Percentiles rank a stretch among this genome's conserved stretches.
Evolutionary conservation across 2,797 vertebrate genomes (phyloP).

Genomic region (Balearica regulorum): DNA sequence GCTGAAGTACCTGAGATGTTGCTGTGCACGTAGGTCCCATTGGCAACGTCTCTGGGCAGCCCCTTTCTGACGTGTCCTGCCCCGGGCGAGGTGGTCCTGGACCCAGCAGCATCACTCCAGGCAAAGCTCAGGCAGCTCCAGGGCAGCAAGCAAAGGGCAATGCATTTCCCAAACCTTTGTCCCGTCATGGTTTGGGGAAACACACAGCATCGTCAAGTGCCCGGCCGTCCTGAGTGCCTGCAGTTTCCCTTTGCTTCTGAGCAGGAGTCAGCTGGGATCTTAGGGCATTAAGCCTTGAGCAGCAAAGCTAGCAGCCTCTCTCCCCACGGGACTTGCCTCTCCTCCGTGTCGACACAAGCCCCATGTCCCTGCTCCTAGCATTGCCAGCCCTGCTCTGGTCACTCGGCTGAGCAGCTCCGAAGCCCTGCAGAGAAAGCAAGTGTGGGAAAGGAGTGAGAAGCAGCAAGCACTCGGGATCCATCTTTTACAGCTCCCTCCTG

Average conservation of each 20-base stretch:
- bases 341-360: not conserved
- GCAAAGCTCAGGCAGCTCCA: slow-evolving; percentile 31
- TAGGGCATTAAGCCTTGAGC: slow-evolving; percentile 42
- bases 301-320: slow-evolving; percentile 17
- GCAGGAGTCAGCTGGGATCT: slow-evolving; percentile 50
- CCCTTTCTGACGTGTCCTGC: not conserved
- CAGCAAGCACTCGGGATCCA: not conserved
- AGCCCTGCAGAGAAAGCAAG: not conserved
- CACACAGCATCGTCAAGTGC: not conserved
- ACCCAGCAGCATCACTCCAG: not conserved
- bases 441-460: not conserved
- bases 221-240: not conserved
- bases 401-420: not conserved
- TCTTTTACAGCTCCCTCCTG: not conserved
- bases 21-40: not conserved
- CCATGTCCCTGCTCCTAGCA: not conserved
- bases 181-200: not conserved
- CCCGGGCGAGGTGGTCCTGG: not conserved
- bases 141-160: not conserved
- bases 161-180: not conserved
- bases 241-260: not conserved
- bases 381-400: not conserved
- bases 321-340: not conserved
- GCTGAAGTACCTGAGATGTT: not conserved
- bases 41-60: not conserved